Percentiles rank a stretch among this genome's conserved stretches.
Conservation (phyloP, 2,797 vertebrate species). For the Clarias pachynema region DNA sequence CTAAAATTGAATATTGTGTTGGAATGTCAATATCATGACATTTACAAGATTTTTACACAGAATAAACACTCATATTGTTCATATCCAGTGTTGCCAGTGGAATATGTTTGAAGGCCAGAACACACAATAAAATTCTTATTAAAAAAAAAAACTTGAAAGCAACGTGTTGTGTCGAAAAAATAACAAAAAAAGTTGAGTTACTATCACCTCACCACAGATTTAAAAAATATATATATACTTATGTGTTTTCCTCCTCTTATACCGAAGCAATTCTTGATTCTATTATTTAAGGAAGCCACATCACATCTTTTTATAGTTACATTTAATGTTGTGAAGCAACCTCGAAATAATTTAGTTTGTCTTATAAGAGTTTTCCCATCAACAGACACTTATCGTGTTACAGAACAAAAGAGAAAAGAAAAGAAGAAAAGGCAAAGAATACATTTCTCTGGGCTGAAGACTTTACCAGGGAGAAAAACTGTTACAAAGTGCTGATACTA, state of each 20-base stretch:
- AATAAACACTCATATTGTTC: neutral
- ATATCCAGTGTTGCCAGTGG: neutral
- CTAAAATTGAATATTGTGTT: neutral
- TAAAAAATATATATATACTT: neutral
- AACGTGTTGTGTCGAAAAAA: neutral
- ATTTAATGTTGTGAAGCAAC: neutral
- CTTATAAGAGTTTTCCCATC: neutral
- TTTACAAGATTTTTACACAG: neutral
- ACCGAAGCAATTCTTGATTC: neutral
- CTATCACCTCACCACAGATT: neutral
- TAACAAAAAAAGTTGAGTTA: neutral
- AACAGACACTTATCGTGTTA: neutral
- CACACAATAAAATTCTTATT: neutral
- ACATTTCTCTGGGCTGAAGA: neutral
- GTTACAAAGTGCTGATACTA: neutral
- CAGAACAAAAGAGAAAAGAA: too few species aligned
- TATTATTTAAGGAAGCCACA: neutral
- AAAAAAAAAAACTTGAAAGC: neutral
- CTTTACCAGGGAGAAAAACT: neutral
- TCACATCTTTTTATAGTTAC: neutral
- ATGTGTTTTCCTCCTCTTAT: neutral
- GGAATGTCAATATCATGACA: neutral
- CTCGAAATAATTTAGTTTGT: neutral
- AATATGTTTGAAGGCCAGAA: neutral
- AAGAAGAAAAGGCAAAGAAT: neutral